Evolutionary conservation across 35 echinoderm and acorn worm species (phyloP), one percentile per base, ranked within the genome.

Genomic region (Apostichopus californicus): DNA sequence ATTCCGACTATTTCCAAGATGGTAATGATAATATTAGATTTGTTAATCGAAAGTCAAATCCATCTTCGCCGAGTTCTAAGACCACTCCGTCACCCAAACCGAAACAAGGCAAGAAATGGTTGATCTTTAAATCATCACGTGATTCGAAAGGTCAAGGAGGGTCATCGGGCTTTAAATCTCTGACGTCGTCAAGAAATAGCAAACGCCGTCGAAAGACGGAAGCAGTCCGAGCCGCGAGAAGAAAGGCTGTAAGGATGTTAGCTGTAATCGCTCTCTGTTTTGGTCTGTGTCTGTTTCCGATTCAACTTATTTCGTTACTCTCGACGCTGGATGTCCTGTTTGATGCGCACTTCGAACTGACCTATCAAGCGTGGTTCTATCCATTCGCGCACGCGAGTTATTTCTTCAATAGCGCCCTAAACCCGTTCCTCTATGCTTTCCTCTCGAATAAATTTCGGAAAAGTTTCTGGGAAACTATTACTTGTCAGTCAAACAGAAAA

Each of bases 361-460:
- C 77, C 24, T 5, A 14, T 54, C 55, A 73, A 13, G 92, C 80
- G 75, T 70, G 92, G 23, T 87, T 93, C 11, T 77, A 78, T 28
- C 96, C 96, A 11, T 66, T 98, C 54, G 57, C 78, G 15, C 88
- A 90, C 46, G 77, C 84, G 10, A 71, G 77, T 26, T 98, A 98
- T 55, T 98, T 95, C 78, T 85, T 95, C 34, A 98, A 98, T 70
- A 98, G 96, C 86, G 94, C 94, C 57, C 92, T 98, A 26, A 98
- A 98, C 65, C 96, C 96, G 18, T 90, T 98, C 64, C 63, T 98
- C 13, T 98, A 98, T 53, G 96, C 96, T 58, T 95, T 98, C 77
- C 90, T 98, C 10, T 98, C 96, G 54, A 94, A 98, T 59, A 98
- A 98, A 57, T 98, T 98, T 64, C 92, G 96, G 28, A 91, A 79